A percentile compares a stretch with the other conserved stretches of the same genome.
Evolutionary conservation across 2,888 invertebrate genomes (phyloP).

Genomic region (Pseudococcus viburni): DNA sequence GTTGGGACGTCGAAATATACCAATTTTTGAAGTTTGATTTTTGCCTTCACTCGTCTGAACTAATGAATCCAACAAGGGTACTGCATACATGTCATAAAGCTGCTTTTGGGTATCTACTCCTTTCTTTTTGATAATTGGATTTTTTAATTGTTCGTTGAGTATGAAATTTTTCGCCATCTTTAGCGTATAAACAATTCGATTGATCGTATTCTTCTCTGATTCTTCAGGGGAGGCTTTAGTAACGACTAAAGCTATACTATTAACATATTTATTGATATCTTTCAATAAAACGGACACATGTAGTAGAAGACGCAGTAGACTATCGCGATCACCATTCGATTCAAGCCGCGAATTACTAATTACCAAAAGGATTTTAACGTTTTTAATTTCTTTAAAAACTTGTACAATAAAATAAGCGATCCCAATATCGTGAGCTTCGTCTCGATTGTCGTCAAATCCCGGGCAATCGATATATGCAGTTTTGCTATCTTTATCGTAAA

Average conservation of each 20-base stretch:
- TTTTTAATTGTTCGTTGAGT: background rate
- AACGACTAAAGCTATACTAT: conserved; percentile 66
- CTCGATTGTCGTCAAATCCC: conserved; percentile 68
- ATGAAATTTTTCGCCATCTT: background rate
- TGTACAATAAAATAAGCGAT: conserved; percentile 70
- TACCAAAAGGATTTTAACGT: conserved; percentile 70
- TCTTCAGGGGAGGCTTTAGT: conserved; percentile 66
- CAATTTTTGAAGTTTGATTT: background rate
- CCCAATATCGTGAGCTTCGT: conserved; percentile 69
- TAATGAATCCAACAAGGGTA: background rate
- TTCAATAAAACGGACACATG: conserved; percentile 65
- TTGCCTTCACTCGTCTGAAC: background rate
- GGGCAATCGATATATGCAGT: conserved; percentile 68
- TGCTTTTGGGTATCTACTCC: background rate
- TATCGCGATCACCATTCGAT: conserved; percentile 62
- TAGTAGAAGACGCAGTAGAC: conserved; percentile 64
- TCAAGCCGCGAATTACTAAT: conserved; percentile 69
- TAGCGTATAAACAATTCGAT: conserved; percentile 22
- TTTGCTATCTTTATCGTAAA: conserved; percentile 58
- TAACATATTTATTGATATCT: conserved; percentile 56
- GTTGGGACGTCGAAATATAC: background rate
- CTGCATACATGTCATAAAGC: background rate
- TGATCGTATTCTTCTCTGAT: conserved; percentile 18
- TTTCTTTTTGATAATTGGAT: background rate
- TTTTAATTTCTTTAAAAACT: conserved; percentile 68